Base-by-base conservation (phyloP, 1,140 invertebrate genomes). In the Akabosia matsudoensis region DNA sequence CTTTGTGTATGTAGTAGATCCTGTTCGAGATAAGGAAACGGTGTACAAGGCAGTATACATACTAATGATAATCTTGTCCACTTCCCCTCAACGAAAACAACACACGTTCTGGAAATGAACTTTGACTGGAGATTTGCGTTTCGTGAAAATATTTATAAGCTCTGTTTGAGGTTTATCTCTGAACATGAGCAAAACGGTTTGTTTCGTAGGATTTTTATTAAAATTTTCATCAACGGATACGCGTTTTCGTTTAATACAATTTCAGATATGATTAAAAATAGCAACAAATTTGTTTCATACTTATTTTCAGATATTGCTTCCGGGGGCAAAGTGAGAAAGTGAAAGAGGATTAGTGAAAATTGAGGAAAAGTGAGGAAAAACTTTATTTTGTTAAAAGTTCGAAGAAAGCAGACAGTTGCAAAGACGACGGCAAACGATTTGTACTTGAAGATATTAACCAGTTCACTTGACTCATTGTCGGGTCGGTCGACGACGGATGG, bases 401-500 rank as follows among this genome's bases (percentile, higher is more conserved):
- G 7, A 56, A 56, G 22, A 24, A 7, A 22, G 24, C 22, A 4
- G n/a, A 56, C 54, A 56, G 54, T 22, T n/a, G n/a, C n/a, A n/a
- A n/a, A n/a, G n/a, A 24, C 30, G 10, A 30, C 61, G 24, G 31
- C 61, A 30, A 28, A 67, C 61, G 61, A 67, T 7, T 30, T 16
- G 13, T 45, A n/a, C 54, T 61, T 61, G 24, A 13, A 61, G 13
- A 61, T 61, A 61, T 61, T 61, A 61, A 4, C 54, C 24, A 61
- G 14, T 61, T 61, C 54, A 24, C 54, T 61, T 10, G 54, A 61
- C 4, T 22, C 54, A n/a, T 7, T 4, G 14, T 14, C 14, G 24
- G 54, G 54, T 16, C 54, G 30, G 1, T 30, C 61, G 10, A 7
- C 24, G 61, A 70, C 74, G 70, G 71, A 76, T 79, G 77, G 75